Base-by-base conservation (phyloP, 2,888 invertebrate genomes). In the Buathra laborator region DNA sequence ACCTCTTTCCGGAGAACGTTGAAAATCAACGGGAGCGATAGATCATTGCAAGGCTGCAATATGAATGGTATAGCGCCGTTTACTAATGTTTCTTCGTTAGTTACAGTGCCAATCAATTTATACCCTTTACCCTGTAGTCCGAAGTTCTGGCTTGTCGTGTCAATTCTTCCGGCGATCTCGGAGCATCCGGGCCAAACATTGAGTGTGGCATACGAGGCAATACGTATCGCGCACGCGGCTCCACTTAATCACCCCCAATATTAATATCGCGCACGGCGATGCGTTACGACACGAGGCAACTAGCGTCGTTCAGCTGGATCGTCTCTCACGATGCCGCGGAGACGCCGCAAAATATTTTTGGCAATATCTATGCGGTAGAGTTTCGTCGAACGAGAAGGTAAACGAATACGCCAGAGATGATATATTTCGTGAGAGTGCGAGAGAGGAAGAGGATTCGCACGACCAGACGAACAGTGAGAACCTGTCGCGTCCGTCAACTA, bases 211-310 rank as follows among this genome's bases (percentile, higher is more conserved):
- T 19, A 59, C 59, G 59, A n/a, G 32, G 53, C 19, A 48, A 24
- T 14, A 24, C 24, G 59, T 59, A 24, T 14, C 86, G 86, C 87
- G 89, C 93, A 93, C 92, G 91, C 91, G 93, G 90, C 89, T 88
- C 84, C 89, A 90, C 90, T 93, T 92, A 91, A 93, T 93, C 93
- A 93, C 85, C 85, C 85, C 90, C 89, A 93, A 92, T 93, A 93
- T 93, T 93, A 93, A 92, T 93, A 85, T 86, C 85, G 81, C 84
- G 56, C 85, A 83, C 74, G 85, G 75, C 75, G 67, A 70, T 82
- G 85, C 67, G 82, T 88, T 88, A 85, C 87, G 85, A 86, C 82
- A 87, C 80, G 79, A 56, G 71, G 81, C 74, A 66, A 59, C 74
- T 76, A 87, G 86, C 81, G 85, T 62, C 81, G 77, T 79, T 72